phyloP scores from a whole-genome alignment of 1,140 invertebrate genomes.

The Teleopsis dalmanni region DNA sequence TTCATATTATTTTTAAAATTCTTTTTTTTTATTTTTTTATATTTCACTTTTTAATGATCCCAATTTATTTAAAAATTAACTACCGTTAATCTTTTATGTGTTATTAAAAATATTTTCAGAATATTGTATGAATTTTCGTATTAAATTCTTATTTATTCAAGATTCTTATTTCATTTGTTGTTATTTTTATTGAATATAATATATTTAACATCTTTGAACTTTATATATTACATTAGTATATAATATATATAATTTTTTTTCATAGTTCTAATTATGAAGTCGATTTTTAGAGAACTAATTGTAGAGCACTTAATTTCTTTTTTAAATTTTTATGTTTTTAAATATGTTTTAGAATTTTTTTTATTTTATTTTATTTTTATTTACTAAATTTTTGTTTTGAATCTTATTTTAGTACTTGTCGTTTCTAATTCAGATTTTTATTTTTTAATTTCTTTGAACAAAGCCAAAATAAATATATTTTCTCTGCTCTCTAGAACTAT shows the following conservation, averaged over 20 bases:
- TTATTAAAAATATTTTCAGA: not conserved
- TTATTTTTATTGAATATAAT: not conserved
- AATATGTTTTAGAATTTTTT: not conserved
- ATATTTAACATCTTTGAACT: too few species aligned
- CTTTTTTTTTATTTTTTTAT: not conserved
- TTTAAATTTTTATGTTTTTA: not conserved
- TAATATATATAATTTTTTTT: too few species aligned
- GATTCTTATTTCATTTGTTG: not conserved
- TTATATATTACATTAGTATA: too few species aligned
- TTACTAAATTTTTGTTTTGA: conserved; percentile 1
- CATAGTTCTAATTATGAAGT: too few species aligned
- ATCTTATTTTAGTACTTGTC: not conserved
- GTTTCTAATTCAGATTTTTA: not conserved
- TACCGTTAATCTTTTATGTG: not conserved
- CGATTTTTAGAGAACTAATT: too few species aligned
- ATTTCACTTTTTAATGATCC: not conserved
- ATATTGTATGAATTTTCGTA: not conserved
- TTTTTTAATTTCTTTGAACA: not conserved
- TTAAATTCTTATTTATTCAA: not conserved
- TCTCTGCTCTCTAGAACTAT: not conserved
- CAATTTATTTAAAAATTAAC: not conserved
- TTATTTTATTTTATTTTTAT: not conserved
- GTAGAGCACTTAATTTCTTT: too few species aligned
- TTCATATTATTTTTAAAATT: not conserved
- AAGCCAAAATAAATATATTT: not conserved